Evolutionary conservation across 2,797 vertebrate species (phyloP).

Genomic region (Eleutherodactylus coqui): DNA sequence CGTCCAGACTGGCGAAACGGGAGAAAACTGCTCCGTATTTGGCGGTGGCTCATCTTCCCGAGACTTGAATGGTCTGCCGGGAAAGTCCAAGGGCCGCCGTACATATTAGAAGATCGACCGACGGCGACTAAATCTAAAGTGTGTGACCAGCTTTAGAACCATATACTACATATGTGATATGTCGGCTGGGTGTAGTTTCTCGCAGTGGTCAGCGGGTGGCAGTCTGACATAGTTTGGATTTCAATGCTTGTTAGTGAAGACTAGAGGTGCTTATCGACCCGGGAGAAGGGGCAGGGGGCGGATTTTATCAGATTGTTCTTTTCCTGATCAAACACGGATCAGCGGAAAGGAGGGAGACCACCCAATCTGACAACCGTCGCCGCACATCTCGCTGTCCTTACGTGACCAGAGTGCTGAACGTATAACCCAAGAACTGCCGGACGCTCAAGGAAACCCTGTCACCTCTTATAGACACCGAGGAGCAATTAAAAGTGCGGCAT

Average conservation of each 20-base stretch:
- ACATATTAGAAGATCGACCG: no score
- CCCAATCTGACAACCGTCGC: conserved; percentile 54
- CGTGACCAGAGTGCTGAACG: conserved; percentile 51
- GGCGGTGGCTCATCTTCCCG: no score
- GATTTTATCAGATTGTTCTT: conserved; percentile 64
- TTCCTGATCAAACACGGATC: conserved; percentile 63
- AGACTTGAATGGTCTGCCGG: no score
- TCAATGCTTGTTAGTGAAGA: conserved; percentile 53
- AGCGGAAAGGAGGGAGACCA: conserved; percentile 58
- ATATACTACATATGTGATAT: neutral
- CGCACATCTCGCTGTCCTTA: conserved; percentile 32
- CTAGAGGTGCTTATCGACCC: conserved; percentile 61
- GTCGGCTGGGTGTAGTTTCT: neutral
- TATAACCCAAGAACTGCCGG: conserved; percentile 37
- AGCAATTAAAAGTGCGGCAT: conserved; percentile 3
- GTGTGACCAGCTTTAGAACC: neutral
- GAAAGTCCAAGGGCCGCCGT: no score
- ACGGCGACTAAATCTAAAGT: no score
- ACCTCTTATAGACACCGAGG: neutral
- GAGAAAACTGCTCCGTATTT: no score
- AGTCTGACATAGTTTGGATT: conserved; percentile 20
- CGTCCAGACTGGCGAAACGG: no score
- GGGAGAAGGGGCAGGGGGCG: conserved; percentile 54
- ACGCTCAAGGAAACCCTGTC: neutral
- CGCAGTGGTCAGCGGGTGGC: conserved; percentile 35